Conservation (phyloP, 2,888 invertebrate species). For the Cecidostiba fungosa region DNA sequence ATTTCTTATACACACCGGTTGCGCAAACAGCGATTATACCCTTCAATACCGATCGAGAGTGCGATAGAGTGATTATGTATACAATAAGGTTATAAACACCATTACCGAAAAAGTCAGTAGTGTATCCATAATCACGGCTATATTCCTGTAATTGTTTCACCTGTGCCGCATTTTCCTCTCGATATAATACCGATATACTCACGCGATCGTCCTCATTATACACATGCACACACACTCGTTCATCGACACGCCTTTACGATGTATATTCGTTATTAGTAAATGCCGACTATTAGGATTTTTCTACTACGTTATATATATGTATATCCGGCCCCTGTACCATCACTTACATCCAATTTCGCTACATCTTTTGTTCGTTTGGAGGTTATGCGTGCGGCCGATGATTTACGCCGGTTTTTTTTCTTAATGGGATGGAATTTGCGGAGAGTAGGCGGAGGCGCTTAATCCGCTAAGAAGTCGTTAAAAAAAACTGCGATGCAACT, state of each 20-base stretch:
- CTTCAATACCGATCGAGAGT: not conserved
- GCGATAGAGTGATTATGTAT: not conserved
- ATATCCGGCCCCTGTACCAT: not conserved
- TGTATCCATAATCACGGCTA: not conserved
- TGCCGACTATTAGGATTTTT: slow-evolving; percentile 75
- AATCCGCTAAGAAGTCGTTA: slow-evolving; percentile 58
- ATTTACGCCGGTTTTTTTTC: slow-evolving; percentile 58
- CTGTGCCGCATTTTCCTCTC: too few relatives aligned
- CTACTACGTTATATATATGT: too few relatives aligned
- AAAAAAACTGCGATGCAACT: slow-evolving; percentile 51
- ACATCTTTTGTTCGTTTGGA: slow-evolving; percentile 52
- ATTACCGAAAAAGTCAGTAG: not conserved
- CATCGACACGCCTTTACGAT: slow-evolving; percentile 75
- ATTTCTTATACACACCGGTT: not conserved
- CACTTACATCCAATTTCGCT: slow-evolving; percentile 56
- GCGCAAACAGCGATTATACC: slow-evolving; percentile 1
- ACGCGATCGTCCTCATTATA: slow-evolving; percentile 21
- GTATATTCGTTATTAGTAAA: slow-evolving; percentile 76
- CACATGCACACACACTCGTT: slow-evolving; percentile 8
- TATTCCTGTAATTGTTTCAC: too few relatives aligned
- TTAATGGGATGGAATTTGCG: slow-evolving; percentile 58
- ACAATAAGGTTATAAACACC: too few relatives aligned
- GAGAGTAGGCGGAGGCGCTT: slow-evolving; percentile 42
- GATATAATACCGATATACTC: too few relatives aligned
- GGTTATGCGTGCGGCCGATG: slow-evolving; percentile 13